These are phyloP conservation scores for Dasysyrphus tricinctus DNA, from an alignment of 2,888 invertebrate species.

Conservation along the genomic window DNA sequence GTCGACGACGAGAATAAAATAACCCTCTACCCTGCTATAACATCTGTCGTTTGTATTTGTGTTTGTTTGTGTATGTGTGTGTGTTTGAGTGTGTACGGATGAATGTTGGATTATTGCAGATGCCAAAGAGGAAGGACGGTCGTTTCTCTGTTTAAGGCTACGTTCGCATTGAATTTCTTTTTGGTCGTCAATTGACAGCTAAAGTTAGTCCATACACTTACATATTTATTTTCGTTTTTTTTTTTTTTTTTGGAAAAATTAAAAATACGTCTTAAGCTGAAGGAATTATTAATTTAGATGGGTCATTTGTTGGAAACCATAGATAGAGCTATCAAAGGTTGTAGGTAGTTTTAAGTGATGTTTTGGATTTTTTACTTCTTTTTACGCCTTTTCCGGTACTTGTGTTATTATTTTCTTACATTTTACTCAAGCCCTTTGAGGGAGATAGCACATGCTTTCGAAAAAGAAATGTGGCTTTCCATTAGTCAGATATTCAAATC, in stretches of 20 bases:
- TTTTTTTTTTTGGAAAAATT: not conserved
- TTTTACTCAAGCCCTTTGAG: no score
- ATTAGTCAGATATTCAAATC: no score
- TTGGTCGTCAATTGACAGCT: not conserved
- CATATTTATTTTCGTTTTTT: not conserved
- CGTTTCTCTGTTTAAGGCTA: constrained; percentile 48
- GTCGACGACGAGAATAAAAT: constrained; percentile 55
- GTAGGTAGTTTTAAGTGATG: no score
- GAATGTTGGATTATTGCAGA: constrained; percentile 65
- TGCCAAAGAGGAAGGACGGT: constrained; percentile 42
- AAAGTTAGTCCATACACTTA: not conserved
- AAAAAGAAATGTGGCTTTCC: no score
- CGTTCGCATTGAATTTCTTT: constrained; percentile 37
- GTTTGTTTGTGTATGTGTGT: not conserved
- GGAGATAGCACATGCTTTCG: no score
- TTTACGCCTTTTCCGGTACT: no score
- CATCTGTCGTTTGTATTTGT: constrained; percentile 62
- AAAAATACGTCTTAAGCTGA: not conserved
- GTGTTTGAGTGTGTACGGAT: constrained; percentile 38
- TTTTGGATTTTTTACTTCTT: no score
- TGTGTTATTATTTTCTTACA: no score
- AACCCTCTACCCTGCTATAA: constrained; percentile 54
- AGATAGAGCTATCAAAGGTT: not conserved
- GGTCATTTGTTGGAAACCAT: not conserved
- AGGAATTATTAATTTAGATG: constrained; percentile 1